Evolutionary conservation across 1,140 invertebrate species (phyloP).

Genomic region (Bactericera cockerelli): DNA sequence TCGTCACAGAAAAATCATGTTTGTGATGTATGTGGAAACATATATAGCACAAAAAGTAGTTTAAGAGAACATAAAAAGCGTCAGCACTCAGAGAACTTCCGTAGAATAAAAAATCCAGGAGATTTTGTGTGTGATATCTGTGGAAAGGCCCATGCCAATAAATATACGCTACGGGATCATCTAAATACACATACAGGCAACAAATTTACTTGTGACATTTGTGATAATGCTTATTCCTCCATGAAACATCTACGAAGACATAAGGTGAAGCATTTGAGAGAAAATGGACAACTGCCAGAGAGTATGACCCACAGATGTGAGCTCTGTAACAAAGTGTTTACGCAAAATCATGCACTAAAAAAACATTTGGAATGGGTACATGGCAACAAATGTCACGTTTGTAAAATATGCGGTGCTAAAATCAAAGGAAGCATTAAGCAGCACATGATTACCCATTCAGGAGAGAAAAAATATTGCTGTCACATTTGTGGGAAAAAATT

Average conservation of each 20-base stretch:
- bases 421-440: slow-evolving; percentile 58
- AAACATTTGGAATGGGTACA: slow-evolving; percentile 38
- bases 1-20: neutral
- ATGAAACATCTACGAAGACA: neutral
- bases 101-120: neutral
- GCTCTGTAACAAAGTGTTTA: slow-evolving; percentile 30
- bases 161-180: slow-evolving; percentile 38
- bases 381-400: slow-evolving; percentile 17
- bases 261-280: neutral
- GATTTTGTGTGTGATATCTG: neutral
- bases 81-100: neutral
- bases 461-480: slow-evolving; percentile 70
- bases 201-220: slow-evolving; percentile 51
- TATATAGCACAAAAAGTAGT: neutral
- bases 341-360: slow-evolving; percentile 44
- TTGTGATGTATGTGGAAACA: neutral
- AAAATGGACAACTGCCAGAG: neutral
- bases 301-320: slow-evolving; percentile 22
- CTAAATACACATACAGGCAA: slow-evolving; percentile 53
- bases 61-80: neutral
- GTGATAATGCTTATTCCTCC: slow-evolving; percentile 36
- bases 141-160: neutral
- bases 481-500: slow-evolving; percentile 71
- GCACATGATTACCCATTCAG: slow-evolving; percentile 72
- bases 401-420: slow-evolving; percentile 24